A percentile compares a stretch with the other conserved stretches of the same genome.
These are phyloP conservation scores for Aplidium turbinatum DNA, from an alignment of 23 tunicate species.

Conservation along the genomic window DNA sequence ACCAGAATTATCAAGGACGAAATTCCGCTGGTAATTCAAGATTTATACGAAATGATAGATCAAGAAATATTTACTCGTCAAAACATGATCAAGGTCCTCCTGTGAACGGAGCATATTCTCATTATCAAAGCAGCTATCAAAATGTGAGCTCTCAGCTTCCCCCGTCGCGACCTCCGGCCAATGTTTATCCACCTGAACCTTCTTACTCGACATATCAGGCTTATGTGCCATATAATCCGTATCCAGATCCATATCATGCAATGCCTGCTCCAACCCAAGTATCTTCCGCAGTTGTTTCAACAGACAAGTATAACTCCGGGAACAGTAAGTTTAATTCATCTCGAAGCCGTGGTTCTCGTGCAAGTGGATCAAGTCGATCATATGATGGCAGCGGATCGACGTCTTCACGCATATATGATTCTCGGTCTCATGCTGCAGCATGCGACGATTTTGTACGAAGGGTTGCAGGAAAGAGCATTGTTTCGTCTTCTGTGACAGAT, in stretches of 20 bases:
- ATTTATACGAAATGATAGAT: slow-evolving; percentile 15
- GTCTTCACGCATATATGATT: slow-evolving; percentile 69
- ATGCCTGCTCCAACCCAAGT: slow-evolving; percentile 40
- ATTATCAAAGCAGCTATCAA: background rate
- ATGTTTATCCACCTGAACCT: slow-evolving; percentile 11
- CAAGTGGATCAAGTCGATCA: slow-evolving; percentile 9
- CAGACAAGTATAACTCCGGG: slow-evolving; percentile 25
- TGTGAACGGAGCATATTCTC: slow-evolving; percentile 23
- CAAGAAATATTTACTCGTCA: background rate
- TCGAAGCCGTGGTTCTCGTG: slow-evolving; percentile 34
- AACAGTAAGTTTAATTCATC: slow-evolving; percentile 26
- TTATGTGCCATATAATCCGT: slow-evolving; percentile 6
- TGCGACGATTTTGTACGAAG: slow-evolving; percentile 95
- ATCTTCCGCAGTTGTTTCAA: slow-evolving; percentile 40
- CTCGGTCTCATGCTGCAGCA: slow-evolving; percentile 87
- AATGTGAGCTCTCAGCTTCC: background rate
- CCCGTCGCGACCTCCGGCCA: background rate
- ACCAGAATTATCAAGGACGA: background rate
- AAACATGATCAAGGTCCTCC: slow-evolving; percentile 7
- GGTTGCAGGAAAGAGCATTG: slow-evolving; percentile 70
- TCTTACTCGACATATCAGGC: slow-evolving; percentile 2
- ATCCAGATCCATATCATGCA: slow-evolving; percentile 8
- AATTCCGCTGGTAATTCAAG: background rate
- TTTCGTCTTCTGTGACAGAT: slow-evolving; percentile 3
- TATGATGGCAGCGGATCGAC: slow-evolving; percentile 19